Percentiles rank a stretch among this genome's conserved stretches.
Evolutionary conservation across 2,113 vertebrate species (phyloP).

Genomic region (Lanius ludovicianus): DNA sequence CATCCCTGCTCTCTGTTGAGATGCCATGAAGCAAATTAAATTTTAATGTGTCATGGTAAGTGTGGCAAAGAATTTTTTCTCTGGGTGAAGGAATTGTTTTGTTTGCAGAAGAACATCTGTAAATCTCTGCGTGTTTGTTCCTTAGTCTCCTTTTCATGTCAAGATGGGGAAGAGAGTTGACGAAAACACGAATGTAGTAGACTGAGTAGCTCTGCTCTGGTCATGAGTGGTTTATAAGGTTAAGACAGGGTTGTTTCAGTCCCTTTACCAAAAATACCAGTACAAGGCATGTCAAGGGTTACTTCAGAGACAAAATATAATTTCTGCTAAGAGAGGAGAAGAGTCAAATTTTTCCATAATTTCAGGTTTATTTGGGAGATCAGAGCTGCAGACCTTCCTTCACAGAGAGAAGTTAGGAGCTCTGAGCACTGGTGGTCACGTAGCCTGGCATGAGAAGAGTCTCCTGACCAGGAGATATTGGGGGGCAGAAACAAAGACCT

Average conservation of each 20-base stretch:
- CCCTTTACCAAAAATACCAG: not conserved
- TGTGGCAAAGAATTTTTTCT: not conserved
- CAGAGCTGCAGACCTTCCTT: not conserved
- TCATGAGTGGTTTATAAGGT: not conserved
- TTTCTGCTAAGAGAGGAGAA: not conserved
- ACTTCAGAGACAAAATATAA: not conserved
- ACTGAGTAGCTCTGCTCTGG: not conserved
- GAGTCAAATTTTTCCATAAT: not conserved
- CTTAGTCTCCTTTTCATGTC: not conserved
- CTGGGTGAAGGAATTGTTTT: not conserved
- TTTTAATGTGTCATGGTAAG: not conserved
- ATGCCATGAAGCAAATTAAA: not conserved
- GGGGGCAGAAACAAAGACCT: not conserved
- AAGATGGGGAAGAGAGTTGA: not conserved
- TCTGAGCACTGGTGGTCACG: rapidly evolving
- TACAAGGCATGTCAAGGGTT: not conserved
- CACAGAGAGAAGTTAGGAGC: not conserved
- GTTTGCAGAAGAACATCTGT: not conserved
- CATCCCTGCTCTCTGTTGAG: not conserved
- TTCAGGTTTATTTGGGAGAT: not conserved
- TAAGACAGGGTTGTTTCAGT: not conserved
- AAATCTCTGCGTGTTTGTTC: not conserved
- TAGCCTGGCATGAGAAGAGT: not conserved
- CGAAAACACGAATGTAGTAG: not conserved
- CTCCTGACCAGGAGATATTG: not conserved